These are phyloP conservation scores for Reticulitermes lucifugus DNA, from an alignment of 2,888 invertebrate species.

Conservation along the genomic window DNA sequence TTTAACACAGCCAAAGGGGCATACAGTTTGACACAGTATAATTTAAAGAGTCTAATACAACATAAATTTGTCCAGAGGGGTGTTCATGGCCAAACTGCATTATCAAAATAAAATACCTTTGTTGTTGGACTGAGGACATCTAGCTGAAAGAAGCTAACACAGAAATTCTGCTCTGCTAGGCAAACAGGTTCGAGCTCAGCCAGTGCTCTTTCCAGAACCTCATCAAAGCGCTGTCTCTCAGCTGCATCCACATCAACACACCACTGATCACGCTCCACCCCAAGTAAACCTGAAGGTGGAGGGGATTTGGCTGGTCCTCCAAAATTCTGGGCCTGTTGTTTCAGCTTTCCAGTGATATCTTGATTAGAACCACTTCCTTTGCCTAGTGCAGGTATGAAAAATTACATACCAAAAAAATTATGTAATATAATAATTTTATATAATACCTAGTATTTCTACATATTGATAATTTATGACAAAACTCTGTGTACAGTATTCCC, in stretches of 20 bases:
- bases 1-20: too few species aligned
- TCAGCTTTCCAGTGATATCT: conserved; percentile 62
- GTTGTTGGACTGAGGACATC: conserved; percentile 71
- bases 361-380: conserved; percentile 62
- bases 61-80: too few species aligned
- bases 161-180: conserved; percentile 95
- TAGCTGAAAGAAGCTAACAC: conserved; percentile 90
- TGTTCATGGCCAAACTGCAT: too few species aligned
- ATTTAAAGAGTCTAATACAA: too few species aligned
- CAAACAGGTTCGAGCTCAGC: conserved; percentile 92
- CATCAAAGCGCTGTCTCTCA: conserved; percentile 69
- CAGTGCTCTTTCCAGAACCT: conserved; percentile 85
- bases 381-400: conserved; percentile 57
- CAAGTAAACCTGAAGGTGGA: conserved; percentile 60
- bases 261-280: conserved; percentile 75
- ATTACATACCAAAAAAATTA: neutral
- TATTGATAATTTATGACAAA: too few species aligned
- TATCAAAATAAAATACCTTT: conserved; percentile 57
- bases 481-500: too few species aligned
- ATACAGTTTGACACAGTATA: too few species aligned
- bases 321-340: conserved; percentile 60
- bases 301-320: conserved; percentile 48
- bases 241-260: conserved; percentile 71
- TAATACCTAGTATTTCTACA: too few species aligned
- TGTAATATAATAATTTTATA: too few species aligned